A percentile compares a stretch with the other conserved stretches of the same genome.
phyloP scores from a whole-genome alignment of 1,140 invertebrate genomes.

The Solen grandis region DNA sequence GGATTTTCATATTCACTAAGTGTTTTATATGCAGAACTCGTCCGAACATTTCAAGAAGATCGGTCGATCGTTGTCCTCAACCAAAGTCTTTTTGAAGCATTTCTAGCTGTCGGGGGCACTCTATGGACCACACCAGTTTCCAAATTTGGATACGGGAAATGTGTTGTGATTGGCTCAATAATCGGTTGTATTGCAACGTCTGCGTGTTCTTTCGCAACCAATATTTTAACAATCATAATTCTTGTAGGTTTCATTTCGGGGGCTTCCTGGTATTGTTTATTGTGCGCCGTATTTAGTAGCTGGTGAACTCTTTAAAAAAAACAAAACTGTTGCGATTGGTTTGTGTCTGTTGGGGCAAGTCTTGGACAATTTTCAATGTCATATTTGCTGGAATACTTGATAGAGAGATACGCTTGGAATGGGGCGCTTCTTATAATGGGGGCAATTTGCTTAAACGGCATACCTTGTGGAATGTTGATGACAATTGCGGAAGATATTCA shows the following conservation, averaged over 20 bases:
- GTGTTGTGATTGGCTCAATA: constrained; percentile 23
- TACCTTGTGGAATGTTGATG: constrained; percentile 43
- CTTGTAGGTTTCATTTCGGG: constrained; percentile 28
- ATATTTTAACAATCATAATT: constrained; percentile 17
- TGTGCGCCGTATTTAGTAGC: constrained; percentile 33
- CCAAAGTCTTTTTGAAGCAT: too few relatives aligned
- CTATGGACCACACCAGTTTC: constrained; percentile 34
- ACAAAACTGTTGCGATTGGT: constrained; percentile 38
- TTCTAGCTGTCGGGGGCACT: too few relatives aligned
- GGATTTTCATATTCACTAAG: constrained; percentile 28
- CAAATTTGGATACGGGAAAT: too few relatives aligned
- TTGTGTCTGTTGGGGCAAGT: constrained; percentile 37
- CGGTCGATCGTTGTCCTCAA: constrained; percentile 27
- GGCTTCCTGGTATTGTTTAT: constrained; percentile 27
- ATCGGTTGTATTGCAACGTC: constrained; percentile 25
- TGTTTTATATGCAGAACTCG: constrained; percentile 34
- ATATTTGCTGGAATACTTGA: too few relatives aligned
- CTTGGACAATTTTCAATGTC: constrained; percentile 44
- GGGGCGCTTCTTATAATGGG: constrained; percentile 23
- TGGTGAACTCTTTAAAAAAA: constrained; percentile 22
- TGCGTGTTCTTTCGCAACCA: constrained; percentile 8
- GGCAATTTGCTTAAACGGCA: constrained; percentile 25
- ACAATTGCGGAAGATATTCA: too few relatives aligned
- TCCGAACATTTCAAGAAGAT: constrained; percentile 20
- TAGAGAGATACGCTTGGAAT: constrained; percentile 38